phyloP scores from a whole-genome alignment of 2,888 invertebrate genomes.

The Leucophora obtusa region DNA sequence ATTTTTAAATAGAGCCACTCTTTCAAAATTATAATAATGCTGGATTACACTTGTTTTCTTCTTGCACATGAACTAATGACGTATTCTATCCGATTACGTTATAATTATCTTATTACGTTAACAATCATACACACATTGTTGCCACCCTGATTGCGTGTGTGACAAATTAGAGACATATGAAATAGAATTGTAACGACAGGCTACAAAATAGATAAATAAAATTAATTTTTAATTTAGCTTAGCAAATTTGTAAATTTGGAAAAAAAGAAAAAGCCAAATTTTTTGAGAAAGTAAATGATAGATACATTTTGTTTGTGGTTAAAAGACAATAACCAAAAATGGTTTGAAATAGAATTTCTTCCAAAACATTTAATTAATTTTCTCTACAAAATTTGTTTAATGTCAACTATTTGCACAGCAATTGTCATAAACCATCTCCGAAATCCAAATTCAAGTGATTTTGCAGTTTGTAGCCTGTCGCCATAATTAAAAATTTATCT shows the following conservation, averaged over 20 bases:
- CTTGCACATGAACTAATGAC: slow-evolving; percentile 51
- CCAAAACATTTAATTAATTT: no score
- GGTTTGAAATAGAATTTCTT: no score
- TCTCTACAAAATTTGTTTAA: no score
- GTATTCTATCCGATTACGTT: slow-evolving; percentile 47
- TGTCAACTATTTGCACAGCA: no score
- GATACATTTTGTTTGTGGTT: no score
- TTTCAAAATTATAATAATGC: slow-evolving; percentile 25
- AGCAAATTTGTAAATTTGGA: no score
- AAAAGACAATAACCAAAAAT: no score
- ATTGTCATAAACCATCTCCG: no score
- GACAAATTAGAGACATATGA: not conserved
- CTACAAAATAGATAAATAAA: not conserved
- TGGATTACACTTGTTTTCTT: not conserved
- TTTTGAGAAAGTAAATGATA: no score
- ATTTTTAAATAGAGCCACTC: slow-evolving; percentile 52
- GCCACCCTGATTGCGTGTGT: not conserved
- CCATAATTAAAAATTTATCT: not conserved
- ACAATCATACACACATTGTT: slow-evolving; percentile 38
- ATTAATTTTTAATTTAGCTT: no score
- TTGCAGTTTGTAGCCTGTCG: not conserved
- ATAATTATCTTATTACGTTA: slow-evolving; percentile 55
- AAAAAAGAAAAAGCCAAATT: no score
- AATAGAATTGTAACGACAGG: not conserved
- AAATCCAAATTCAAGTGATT: no score